A percentile compares a stretch with the other conserved stretches of the same genome.
Conservation (phyloP, 2,113 vertebrate genomes). For the Sinosuthora webbiana region DNA sequence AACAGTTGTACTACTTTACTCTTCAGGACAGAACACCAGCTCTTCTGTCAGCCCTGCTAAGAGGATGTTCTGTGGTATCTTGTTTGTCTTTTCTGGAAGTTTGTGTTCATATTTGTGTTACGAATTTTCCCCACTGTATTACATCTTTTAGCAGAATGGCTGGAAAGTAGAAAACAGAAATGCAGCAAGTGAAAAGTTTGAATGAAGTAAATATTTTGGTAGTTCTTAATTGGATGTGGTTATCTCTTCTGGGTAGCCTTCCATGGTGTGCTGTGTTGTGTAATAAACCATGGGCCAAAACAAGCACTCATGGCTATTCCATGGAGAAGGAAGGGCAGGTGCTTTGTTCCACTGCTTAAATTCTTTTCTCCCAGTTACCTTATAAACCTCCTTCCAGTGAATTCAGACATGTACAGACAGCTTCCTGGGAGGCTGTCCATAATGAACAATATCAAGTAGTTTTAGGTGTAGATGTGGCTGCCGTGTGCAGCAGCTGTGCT, state of each 20-base stretch:
- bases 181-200: not conserved
- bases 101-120: not conserved
- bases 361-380: not conserved
- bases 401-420: not conserved
- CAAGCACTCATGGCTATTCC: accelerated
- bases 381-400: not conserved
- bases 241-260: not conserved
- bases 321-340: not conserved
- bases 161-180: not conserved
- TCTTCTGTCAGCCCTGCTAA: not conserved
- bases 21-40: not conserved
- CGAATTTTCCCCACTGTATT: accelerated
- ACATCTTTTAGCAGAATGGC: not conserved
- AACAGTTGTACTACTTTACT: not conserved
- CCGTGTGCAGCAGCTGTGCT: not conserved
- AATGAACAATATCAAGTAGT: not conserved
- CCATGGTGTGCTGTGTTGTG: not conserved
- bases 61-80: not conserved
- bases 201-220: not conserved
- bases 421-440: not conserved
- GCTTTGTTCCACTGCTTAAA: not conserved
- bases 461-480: not conserved
- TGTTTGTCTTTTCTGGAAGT: not conserved
- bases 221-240: not conserved
- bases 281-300: not conserved